phyloP scores from a whole-genome alignment of 2,888 invertebrate species.

The Sminthurides aquaticus region DNA sequence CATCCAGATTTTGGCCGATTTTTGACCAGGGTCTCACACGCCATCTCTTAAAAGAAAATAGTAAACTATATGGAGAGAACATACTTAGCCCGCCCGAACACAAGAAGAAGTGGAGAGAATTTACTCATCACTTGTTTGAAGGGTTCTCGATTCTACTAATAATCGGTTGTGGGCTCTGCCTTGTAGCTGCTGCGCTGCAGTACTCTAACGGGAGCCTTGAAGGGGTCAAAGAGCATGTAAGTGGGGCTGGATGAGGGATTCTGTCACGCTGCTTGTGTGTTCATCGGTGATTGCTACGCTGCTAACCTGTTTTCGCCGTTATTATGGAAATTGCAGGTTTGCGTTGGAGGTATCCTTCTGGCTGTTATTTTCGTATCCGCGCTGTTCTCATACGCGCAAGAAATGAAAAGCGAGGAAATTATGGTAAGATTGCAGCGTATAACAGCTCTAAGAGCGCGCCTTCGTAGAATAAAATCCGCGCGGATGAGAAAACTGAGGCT shows the following conservation, averaged over 20 bases:
- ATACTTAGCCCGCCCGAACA: slow-evolving; percentile 51
- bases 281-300: too few species aligned
- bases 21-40: slow-evolving; percentile 49
- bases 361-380: slow-evolving; percentile 63
- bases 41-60: slow-evolving; percentile 46
- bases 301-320: too few species aligned
- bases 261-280: too few species aligned
- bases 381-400: slow-evolving; percentile 64
- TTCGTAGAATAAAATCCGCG: background rate
- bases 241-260: too few species aligned
- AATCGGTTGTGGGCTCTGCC: slow-evolving; percentile 51
- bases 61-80: slow-evolving; percentile 49
- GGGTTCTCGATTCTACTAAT: slow-evolving; percentile 53
- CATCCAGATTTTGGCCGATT: too few species aligned
- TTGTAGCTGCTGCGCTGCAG: slow-evolving; percentile 48
- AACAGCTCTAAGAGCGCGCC: slow-evolving; percentile 65
- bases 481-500: background rate
- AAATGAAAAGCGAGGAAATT: slow-evolving; percentile 64
- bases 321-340: slow-evolving; percentile 49
- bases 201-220: slow-evolving; percentile 44
- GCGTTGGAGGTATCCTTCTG: slow-evolving; percentile 58
- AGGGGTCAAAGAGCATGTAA: slow-evolving; percentile 48
- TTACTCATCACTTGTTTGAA: slow-evolving; percentile 52
- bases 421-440: slow-evolving; percentile 62
- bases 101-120: slow-evolving; percentile 54